phyloP scores from a whole-genome alignment of 2,888 invertebrate genomes.

The Ryuthela nishihirai region DNA sequence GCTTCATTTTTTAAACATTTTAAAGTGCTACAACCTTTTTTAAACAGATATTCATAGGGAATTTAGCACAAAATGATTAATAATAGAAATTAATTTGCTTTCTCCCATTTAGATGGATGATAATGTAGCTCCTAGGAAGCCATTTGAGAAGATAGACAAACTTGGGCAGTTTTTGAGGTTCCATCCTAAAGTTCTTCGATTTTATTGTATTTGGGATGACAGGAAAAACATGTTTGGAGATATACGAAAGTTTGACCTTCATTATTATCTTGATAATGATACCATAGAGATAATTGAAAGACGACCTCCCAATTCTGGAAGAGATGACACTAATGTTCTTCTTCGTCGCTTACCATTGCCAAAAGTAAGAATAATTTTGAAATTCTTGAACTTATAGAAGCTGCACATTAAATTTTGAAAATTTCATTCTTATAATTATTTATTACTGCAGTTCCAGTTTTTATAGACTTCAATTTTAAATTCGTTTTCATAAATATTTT shows the following conservation, averaged over 20 bases:
- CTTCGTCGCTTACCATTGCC: constrained; percentile 10
- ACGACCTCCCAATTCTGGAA: not conserved
- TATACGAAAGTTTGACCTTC: constrained; percentile 2
- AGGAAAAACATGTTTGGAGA: constrained; percentile 11
- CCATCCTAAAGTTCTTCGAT: constrained; percentile 17
- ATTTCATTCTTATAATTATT: too few species aligned
- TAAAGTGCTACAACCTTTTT: too few species aligned
- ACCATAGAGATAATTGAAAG: constrained; percentile 13
- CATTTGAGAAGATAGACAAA: constrained; percentile 9
- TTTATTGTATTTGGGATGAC: constrained; percentile 11
- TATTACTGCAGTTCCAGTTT: too few species aligned
- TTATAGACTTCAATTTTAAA: too few species aligned
- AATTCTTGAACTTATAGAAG: too few species aligned
- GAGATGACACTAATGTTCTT: constrained; percentile 3
- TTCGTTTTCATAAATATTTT: too few species aligned
- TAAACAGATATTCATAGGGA: too few species aligned
- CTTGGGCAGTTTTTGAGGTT: constrained; percentile 7
- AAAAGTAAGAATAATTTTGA: constrained; percentile 18
- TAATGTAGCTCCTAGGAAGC: constrained; percentile 8
- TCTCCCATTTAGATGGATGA: too few species aligned
- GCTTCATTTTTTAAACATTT: too few species aligned
- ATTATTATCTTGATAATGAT: constrained; percentile 12
- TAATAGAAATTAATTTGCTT: too few species aligned
- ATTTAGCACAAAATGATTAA: too few species aligned
- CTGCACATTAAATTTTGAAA: too few species aligned